A percentile compares a stretch with the other conserved stretches of the same genome.
Evolutionary conservation across 23 tunicate genomes (phyloP).

Genomic region (Ascidia mentula): DNA sequence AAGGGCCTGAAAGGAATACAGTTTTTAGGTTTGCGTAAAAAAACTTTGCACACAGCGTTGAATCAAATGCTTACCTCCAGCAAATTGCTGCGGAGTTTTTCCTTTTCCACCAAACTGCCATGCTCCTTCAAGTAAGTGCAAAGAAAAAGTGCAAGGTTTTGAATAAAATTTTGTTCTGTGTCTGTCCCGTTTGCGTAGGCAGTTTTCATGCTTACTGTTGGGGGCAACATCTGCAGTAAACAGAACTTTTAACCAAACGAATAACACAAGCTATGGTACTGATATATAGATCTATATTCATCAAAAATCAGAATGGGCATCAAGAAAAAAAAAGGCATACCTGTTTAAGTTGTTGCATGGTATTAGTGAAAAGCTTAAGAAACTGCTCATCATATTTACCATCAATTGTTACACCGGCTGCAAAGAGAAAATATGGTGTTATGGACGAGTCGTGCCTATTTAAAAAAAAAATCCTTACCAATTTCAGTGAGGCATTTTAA

Average conservation of each 20-base stretch:
- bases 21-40: not conserved
- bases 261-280: not conserved
- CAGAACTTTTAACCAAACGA: too few species aligned
- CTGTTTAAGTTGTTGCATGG: constrained; percentile 95
- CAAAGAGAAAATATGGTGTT: not conserved
- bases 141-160: constrained; percentile 91
- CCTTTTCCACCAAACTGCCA: constrained; percentile 81
- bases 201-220: constrained; percentile 70
- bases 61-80: constrained; percentile 40
- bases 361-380: constrained; percentile 65
- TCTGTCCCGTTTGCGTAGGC: constrained; percentile 93
- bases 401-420: constrained; percentile 84
- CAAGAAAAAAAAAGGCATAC: constrained; percentile 31
- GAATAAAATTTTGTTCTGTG: constrained; percentile 96
- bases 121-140: constrained; percentile 97
- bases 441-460: not conserved
- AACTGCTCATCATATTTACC: constrained; percentile 92
- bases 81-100: constrained; percentile 47
- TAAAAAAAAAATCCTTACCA: constrained; percentile 36
- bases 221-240: constrained; percentile 90
- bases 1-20: constrained; percentile 54
- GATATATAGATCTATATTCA: too few species aligned
- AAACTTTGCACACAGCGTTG: not conserved
- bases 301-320: too few species aligned
- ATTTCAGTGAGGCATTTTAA: constrained; percentile 98